Conservation (phyloP, 1,140 invertebrate species). For the Cyphomyrmex costatus region DNA sequence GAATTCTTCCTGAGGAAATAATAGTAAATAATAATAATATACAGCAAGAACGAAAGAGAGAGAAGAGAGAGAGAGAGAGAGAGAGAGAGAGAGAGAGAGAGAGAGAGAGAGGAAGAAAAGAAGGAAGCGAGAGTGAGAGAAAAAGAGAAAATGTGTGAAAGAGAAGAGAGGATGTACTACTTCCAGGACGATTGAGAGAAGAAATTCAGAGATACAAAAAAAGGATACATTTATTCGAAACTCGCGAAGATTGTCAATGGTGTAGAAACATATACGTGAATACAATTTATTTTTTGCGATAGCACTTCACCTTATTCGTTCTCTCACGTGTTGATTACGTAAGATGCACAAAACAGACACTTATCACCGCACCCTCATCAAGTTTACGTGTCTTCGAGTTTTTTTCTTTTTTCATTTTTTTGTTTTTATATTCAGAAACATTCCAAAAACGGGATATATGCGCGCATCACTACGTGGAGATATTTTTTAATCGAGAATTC, state of each 20-base stretch:
- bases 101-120: neutral
- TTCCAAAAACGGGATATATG: slow-evolving; percentile 75
- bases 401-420: slow-evolving; percentile 72
- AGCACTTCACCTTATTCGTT: slow-evolving; percentile 67
- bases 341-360: neutral
- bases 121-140: slow-evolving; percentile 29
- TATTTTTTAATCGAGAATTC: slow-evolving; percentile 70
- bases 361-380: slow-evolving; percentile 72
- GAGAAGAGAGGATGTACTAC: slow-evolving; percentile 37
- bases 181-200: slow-evolving; percentile 69
- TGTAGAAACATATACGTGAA: slow-evolving; percentile 10
- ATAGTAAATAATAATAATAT: slow-evolving; percentile 76
- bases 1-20: slow-evolving; percentile 83
- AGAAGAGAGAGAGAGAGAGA: slow-evolving; percentile 31
- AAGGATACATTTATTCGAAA: slow-evolving; percentile 1
- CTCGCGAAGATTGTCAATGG: slow-evolving; percentile 17
- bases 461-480: slow-evolving; percentile 65
- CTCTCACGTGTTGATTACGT: slow-evolving; percentile 18
- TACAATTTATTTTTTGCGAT: slow-evolving; percentile 58
- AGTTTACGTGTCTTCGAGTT: slow-evolving; percentile 36
- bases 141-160: slow-evolving; percentile 18
- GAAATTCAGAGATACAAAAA: slow-evolving; percentile 67
- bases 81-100: slow-evolving; percentile 4
- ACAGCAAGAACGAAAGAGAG: slow-evolving; percentile 38
- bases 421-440: slow-evolving; percentile 78